Conservation (phyloP, 2,113 vertebrate genomes). For the Chamaea fasciata region DNA sequence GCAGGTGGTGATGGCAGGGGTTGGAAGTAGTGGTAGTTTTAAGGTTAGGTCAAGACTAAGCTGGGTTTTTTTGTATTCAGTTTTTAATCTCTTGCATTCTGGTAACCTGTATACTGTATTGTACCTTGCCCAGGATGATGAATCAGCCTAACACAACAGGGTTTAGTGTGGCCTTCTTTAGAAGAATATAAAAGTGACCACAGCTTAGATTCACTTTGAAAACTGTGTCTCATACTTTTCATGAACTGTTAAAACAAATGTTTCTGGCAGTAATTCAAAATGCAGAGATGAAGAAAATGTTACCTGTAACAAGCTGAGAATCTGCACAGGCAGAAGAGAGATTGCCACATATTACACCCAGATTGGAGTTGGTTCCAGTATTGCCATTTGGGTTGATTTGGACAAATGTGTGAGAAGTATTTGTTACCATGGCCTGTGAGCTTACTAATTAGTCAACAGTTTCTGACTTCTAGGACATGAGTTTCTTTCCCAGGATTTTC, state of each 20-base stretch:
- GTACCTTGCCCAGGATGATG: neutral
- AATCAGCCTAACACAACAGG: neutral
- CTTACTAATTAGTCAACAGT: neutral
- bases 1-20: neutral
- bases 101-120: neutral
- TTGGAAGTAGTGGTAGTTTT: neutral
- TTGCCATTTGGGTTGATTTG: neutral
- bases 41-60: neutral
- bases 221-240: neutral
- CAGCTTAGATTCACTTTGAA: neutral
- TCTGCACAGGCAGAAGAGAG: neutral
- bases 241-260: neutral
- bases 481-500: neutral
- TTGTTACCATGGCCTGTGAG: neutral
- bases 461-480: neutral
- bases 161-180: neutral
- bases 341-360: neutral
- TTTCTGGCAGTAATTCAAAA: neutral
- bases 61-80: neutral
- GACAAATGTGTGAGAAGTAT: neutral
- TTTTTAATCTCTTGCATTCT: neutral
- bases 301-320: neutral
- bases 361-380: neutral
- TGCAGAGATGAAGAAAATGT: neutral
- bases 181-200: neutral